Conservation (phyloP, 1,140 invertebrate genomes). For the Cydia strobilella region DNA sequence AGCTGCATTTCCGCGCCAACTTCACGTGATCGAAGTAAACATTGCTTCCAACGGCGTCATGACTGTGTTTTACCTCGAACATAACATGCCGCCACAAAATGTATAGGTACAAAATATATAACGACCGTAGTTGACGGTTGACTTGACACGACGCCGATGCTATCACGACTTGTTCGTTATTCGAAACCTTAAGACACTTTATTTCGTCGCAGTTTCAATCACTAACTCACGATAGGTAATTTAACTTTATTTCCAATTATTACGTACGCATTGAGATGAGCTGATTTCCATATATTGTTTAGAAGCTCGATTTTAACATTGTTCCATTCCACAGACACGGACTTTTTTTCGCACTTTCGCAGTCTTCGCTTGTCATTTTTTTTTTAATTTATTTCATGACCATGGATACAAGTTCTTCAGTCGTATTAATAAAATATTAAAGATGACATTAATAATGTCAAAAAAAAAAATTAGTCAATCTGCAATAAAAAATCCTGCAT, state of each 20-base stretch:
- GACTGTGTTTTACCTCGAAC: not conserved
- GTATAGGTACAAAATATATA: slow-evolving; percentile 4
- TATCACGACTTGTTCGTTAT: slow-evolving; percentile 10
- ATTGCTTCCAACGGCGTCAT: slow-evolving; percentile 3
- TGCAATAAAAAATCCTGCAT: not conserved
- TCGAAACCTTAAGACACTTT: not conserved
- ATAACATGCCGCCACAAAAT: slow-evolving; percentile 10
- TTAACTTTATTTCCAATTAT: not conserved
- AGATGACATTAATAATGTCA: not conserved
- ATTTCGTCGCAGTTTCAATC: not conserved
- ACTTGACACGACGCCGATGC: slow-evolving; percentile 11
- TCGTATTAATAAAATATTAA: too few species aligned
- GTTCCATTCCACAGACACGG: not conserved
- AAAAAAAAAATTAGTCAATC: too few species aligned
- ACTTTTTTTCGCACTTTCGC: slow-evolving; percentile 8
- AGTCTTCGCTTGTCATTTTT: not conserved
- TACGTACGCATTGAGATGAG: not conserved
- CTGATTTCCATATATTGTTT: not conserved
- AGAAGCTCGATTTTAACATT: not conserved
- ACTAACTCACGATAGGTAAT: not conserved
- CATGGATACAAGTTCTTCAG: too few species aligned
- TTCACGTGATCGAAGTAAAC: slow-evolving; percentile 30
- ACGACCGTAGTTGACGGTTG: slow-evolving; percentile 5
- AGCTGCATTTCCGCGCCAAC: slow-evolving; percentile 24
- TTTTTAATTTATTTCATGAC: too few species aligned